Evolutionary conservation across 2,797 vertebrate genomes (phyloP).

Genomic region (Pyrocephalus nanus): DNA sequence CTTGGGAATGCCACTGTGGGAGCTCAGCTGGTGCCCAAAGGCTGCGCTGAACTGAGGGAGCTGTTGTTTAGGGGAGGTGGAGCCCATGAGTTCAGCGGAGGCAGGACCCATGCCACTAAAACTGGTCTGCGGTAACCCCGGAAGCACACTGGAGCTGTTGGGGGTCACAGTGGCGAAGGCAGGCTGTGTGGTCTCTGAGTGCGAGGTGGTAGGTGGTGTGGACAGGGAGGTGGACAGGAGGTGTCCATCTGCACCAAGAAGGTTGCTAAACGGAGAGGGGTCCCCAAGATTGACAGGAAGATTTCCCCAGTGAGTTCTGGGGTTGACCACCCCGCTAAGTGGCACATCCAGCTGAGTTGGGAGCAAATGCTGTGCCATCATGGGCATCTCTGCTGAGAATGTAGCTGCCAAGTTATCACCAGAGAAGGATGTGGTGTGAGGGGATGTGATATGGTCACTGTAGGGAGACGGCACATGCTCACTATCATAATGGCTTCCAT

Average conservation of each 20-base stretch:
- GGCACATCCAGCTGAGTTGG: slow-evolving; percentile 89
- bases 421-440: slow-evolving; percentile 84
- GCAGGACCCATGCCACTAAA: slow-evolving; percentile 86
- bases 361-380: slow-evolving; percentile 86
- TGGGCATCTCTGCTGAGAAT: slow-evolving; percentile 91
- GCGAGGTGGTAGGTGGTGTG: slow-evolving; percentile 92
- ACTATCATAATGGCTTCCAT: slow-evolving; percentile 93
- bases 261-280: slow-evolving; percentile 90
- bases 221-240: slow-evolving; percentile 97
- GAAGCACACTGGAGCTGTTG: slow-evolving; percentile 84
- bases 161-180: slow-evolving; percentile 87
- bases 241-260: slow-evolving; percentile 91
- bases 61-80: slow-evolving; percentile 92
- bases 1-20: slow-evolving; percentile 99
- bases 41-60: slow-evolving; percentile 99
- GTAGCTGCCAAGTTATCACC: slow-evolving; percentile 81
- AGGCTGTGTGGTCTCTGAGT: slow-evolving; percentile 93
- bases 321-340: slow-evolving; percentile 87
- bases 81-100: slow-evolving; percentile 87
- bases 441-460: slow-evolving; percentile 94
- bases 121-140: slow-evolving; percentile 91
- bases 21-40: slow-evolving; percentile 97
- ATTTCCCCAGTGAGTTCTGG: slow-evolving; percentile 92
- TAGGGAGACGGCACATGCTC: slow-evolving; percentile 96
- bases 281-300: slow-evolving; percentile 90